These are phyloP conservation scores for Tauraco erythrolophus DNA, from an alignment of 2,113 vertebrate genomes.

Conservation along the genomic window DNA sequence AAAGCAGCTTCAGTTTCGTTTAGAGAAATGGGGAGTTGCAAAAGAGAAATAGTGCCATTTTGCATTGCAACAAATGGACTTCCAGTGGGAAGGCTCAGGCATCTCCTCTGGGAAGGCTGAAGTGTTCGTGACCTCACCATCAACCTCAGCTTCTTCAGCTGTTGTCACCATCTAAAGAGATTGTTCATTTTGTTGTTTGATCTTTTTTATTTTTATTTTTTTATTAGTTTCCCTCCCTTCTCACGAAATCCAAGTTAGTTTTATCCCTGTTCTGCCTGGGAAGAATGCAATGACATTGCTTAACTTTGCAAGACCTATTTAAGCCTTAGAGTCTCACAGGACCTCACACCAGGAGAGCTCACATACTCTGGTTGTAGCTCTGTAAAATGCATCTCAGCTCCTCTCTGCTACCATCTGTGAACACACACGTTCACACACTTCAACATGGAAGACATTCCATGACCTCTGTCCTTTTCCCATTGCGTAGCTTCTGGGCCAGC, in stretches of 20 bases:
- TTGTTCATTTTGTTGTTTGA: not conserved
- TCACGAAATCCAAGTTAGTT: not conserved
- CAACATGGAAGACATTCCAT: not conserved
- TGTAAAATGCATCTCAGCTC: not conserved
- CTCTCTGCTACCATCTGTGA: not conserved
- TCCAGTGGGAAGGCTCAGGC: not conserved
- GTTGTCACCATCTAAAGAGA: not conserved
- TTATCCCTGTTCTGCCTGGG: not conserved
- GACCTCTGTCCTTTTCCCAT: not conserved
- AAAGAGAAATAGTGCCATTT: not conserved
- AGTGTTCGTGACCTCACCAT: not conserved
- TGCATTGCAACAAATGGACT: not conserved
- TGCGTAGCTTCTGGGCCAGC: not conserved
- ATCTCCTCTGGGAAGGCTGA: not conserved
- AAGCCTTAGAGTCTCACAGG: not conserved
- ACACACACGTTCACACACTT: not conserved
- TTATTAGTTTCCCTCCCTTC: not conserved
- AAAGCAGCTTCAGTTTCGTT: not conserved
- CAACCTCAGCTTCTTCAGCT: not conserved
- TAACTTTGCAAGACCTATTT: not conserved
- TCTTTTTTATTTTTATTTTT: not conserved
- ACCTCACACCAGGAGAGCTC: not conserved
- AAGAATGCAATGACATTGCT: not conserved
- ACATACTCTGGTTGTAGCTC: not conserved
- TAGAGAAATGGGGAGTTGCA: rapidly evolving